These are phyloP conservation scores for Cryptocheilus praepositus DNA, from an alignment of 2,888 invertebrate species.

Conservation along the genomic window DNA sequence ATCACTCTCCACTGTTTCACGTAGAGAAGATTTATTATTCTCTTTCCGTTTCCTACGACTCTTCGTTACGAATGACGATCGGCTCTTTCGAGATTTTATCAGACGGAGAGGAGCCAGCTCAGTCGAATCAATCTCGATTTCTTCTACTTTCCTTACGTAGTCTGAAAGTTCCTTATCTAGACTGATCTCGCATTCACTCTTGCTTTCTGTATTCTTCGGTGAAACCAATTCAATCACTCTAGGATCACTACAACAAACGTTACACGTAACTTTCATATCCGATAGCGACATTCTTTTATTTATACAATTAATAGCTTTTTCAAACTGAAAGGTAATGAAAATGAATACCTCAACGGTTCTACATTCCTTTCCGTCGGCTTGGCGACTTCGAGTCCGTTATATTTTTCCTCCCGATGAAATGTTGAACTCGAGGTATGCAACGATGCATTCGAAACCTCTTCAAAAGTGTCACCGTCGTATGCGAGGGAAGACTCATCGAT, in stretches of 20 bases:
- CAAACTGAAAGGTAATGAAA: no score
- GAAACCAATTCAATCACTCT: conserved; percentile 37
- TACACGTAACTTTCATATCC: no score
- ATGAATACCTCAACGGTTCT: no score
- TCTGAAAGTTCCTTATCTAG: conserved; percentile 41
- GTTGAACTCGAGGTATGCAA: not conserved
- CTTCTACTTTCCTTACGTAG: conserved; percentile 39
- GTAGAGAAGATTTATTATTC: not conserved
- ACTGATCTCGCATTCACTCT: conserved; percentile 38
- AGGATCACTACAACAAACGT: conserved; percentile 15
- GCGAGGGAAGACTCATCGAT: not conserved
- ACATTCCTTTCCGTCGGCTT: no score
- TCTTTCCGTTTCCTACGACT: not conserved
- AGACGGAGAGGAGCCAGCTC: conserved; percentile 26
- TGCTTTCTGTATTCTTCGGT: conserved; percentile 40
- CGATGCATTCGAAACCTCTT: conserved; percentile 38
- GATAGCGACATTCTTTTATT: no score
- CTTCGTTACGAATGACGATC: not conserved
- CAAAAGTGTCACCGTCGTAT: conserved; percentile 42
- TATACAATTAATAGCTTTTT: no score
- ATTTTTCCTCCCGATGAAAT: conserved; percentile 4
- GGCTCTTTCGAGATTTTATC: not conserved
- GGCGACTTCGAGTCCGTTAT: no score
- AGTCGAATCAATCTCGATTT: conserved; percentile 6
- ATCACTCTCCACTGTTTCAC: not conserved